These are phyloP conservation scores for Cricetomys ansorgei DNA, from an alignment of 2,113 vertebrate species.

Conservation along the genomic window DNA sequence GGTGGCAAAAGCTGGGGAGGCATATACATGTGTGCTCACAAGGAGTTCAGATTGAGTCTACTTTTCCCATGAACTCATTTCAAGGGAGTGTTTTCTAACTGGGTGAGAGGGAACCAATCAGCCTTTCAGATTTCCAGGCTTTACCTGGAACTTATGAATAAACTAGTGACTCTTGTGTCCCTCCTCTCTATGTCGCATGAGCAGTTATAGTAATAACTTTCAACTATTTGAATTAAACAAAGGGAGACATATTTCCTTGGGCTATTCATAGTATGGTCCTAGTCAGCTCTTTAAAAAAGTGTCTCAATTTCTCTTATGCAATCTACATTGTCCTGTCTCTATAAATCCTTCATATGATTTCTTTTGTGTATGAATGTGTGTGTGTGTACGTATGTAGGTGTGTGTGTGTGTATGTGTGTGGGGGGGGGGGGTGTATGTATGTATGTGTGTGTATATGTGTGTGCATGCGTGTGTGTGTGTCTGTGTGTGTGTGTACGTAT, in stretches of 20 bases:
- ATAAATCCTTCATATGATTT: neutral
- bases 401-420: neutral
- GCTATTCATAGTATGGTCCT: neutral
- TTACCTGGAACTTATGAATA: neutral
- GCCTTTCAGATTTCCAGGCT: neutral
- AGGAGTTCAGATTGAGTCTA: neutral
- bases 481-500: neutral
- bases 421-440: fast-evolving
- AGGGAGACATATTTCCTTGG: neutral
- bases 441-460: too few species aligned
- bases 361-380: too few species aligned
- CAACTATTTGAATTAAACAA: neutral
- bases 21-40: fast-evolving
- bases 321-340: neutral
- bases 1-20: neutral
- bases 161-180: neutral
- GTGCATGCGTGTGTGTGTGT: neutral
- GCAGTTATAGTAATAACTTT: neutral
- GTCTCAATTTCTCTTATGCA: neutral
- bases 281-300: neutral
- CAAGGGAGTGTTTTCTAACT: neutral
- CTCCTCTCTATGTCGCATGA: neutral
- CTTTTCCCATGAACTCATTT: neutral
- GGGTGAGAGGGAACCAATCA: fast-evolving
- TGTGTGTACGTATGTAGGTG: too few species aligned